Evolutionary conservation across 1,140 invertebrate species (phyloP).

Genomic region (Apis dorsata): DNA sequence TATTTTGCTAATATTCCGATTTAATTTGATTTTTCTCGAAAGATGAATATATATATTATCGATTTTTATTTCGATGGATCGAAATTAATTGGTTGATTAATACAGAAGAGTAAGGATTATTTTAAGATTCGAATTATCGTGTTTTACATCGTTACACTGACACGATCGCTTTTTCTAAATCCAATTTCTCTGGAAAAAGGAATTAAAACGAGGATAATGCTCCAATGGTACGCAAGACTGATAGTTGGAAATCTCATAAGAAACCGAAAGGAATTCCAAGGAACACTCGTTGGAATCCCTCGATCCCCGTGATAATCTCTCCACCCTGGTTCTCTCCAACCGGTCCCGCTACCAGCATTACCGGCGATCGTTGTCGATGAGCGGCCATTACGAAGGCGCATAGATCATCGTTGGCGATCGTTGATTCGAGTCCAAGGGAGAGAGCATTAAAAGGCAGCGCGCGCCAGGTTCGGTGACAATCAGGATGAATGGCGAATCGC

Average conservation of each 20-base stretch:
- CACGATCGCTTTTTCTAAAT: no score
- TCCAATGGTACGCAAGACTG: no score
- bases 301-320: slow-evolving; percentile 35
- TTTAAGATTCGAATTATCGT: no score
- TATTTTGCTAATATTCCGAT: no score
- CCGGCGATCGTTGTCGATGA: slow-evolving; percentile 39
- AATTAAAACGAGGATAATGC: no score
- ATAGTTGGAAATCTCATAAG: not conserved
- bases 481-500: slow-evolving; percentile 71
- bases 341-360: slow-evolving; percentile 45
- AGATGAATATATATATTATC: no score
- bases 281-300: not conserved
- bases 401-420: slow-evolving; percentile 62
- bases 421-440: slow-evolving; percentile 50
- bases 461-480: slow-evolving; percentile 69
- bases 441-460: slow-evolving; percentile 48
- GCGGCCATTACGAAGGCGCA: slow-evolving; percentile 35
- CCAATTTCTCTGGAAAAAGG: not conserved
- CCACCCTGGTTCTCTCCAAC: not conserved
- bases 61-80: no score
- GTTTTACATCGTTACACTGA: no score
- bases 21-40: no score
- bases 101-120: no score
- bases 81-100: no score
- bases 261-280: not conserved